Percentiles rank a stretch among this genome's conserved stretches.
Conservation (phyloP, 2,113 vertebrate genomes). For the Pteronura brasiliensis region DNA sequence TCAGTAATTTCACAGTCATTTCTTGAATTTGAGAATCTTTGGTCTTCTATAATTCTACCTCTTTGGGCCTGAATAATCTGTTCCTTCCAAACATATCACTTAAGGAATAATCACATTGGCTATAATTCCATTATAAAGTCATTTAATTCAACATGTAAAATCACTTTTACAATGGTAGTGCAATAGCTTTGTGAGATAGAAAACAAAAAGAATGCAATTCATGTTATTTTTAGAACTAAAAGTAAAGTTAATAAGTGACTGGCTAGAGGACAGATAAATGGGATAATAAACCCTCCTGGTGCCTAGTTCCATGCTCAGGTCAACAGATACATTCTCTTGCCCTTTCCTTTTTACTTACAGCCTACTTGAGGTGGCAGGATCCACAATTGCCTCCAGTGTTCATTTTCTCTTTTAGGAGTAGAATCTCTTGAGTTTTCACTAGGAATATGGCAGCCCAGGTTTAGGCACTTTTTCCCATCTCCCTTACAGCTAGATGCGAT, state of each 20-base stretch:
- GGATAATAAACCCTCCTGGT: not conserved
- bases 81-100: not conserved
- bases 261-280: not conserved
- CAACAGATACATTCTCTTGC: not conserved
- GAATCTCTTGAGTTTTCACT: not conserved
- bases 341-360: not conserved
- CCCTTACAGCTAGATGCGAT: not conserved
- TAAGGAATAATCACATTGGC: not conserved
- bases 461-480: not conserved
- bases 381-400: not conserved
- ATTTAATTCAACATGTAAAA: not conserved
- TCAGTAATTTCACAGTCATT: not conserved
- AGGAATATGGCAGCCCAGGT: not conserved
- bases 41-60: not conserved
- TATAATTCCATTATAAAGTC: not conserved
- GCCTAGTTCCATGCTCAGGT: too few relatives aligned
- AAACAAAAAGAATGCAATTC: not conserved
- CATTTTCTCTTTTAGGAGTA: not conserved
- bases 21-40: not conserved
- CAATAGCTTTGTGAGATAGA: not conserved
- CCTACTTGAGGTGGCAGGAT: not conserved
- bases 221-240: not conserved
- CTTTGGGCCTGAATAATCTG: not conserved
- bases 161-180: not conserved
- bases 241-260: not conserved